phyloP scores from a whole-genome alignment of 2,888 invertebrate species.

The Lepidonotus clava region DNA sequence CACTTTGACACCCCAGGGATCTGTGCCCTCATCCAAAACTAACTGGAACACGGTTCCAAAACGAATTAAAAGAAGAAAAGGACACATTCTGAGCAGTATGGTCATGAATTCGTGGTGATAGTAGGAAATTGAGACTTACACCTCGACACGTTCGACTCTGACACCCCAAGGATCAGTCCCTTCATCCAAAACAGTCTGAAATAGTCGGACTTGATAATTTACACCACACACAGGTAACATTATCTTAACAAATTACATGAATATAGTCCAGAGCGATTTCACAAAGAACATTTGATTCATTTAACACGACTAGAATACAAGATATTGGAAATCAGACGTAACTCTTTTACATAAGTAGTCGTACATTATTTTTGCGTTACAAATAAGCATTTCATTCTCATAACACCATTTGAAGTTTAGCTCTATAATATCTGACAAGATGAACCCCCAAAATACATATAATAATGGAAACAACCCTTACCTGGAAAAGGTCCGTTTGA shows the following conservation, averaged over 20 bases:
- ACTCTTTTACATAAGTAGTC: too few relatives aligned
- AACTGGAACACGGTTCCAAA: slow-evolving; percentile 55
- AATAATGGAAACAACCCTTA: too few relatives aligned
- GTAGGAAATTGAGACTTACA: slow-evolving; percentile 70
- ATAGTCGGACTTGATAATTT: background rate
- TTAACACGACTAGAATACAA: too few relatives aligned
- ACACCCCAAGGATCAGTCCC: slow-evolving; percentile 82
- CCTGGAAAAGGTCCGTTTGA: too few relatives aligned
- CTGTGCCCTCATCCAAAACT: slow-evolving; percentile 72
- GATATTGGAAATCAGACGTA: too few relatives aligned
- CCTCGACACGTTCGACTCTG: slow-evolving; percentile 80
- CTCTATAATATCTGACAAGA: too few relatives aligned
- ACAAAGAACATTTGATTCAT: background rate
- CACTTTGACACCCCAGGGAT: slow-evolving; percentile 67
- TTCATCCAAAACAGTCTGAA: slow-evolving; percentile 78
- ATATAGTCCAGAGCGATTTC: background rate
- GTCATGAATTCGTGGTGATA: background rate
- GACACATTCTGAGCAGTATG: background rate
- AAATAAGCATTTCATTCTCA: too few relatives aligned
- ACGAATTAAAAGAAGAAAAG: background rate
- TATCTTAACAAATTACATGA: background rate
- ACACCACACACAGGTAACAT: background rate
- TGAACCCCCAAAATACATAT: too few relatives aligned
- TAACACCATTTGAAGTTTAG: too few relatives aligned
- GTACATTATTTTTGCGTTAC: too few relatives aligned